Percentiles rank a stretch among this genome's conserved stretches.
Conservation (phyloP, 2,113 vertebrate genomes). For the Syrrhaptes paradoxus region DNA sequence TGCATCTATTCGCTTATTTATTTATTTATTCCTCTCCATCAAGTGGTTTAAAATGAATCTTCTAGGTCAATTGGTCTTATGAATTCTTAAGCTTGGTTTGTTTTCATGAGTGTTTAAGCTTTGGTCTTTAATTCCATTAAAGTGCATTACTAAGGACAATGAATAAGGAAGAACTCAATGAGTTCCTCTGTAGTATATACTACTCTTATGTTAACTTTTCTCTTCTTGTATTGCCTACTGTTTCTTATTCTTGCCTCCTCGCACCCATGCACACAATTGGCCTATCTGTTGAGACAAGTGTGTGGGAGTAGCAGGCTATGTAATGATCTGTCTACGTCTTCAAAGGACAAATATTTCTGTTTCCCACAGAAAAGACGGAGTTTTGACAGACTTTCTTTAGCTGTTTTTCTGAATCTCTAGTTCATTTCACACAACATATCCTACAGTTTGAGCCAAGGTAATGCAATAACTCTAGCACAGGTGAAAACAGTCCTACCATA, state of each 20-base stretch:
- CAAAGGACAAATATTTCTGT: neutral
- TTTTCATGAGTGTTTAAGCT: neutral
- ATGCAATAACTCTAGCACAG: neutral
- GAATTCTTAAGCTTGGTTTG: neutral
- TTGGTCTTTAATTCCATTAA: neutral
- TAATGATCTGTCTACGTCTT: neutral
- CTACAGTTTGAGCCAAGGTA: neutral
- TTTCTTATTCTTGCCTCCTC: neutral
- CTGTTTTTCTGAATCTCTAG: neutral
- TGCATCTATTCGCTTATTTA: neutral
- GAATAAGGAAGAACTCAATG: neutral
- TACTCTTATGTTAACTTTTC: neutral
- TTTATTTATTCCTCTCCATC: neutral
- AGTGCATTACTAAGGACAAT: neutral
- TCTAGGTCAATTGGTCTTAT: neutral
- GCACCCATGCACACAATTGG: neutral
- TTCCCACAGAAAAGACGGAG: neutral
- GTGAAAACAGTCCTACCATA: neutral
- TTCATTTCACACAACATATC: neutral
- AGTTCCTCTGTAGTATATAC: neutral
- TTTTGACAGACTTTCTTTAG: neutral
- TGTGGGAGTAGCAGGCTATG: neutral
- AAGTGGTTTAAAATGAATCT: neutral
- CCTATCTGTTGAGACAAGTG: neutral
- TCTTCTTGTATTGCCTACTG: neutral